Conservation (phyloP, 2,888 invertebrate species). For the Ornithoptera alexandrae region DNA sequence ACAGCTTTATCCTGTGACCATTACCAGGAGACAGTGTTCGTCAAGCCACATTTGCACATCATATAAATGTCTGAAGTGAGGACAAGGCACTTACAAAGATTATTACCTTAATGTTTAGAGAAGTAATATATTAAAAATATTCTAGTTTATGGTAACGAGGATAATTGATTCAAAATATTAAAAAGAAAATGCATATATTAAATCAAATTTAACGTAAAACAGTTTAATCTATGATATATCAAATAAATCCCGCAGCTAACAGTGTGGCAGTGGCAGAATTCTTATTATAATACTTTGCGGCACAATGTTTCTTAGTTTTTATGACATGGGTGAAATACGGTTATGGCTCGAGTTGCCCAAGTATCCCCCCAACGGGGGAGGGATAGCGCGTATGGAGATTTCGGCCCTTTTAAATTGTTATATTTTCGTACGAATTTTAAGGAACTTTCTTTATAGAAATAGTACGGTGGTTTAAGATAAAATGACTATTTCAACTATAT, state of each 20-base stretch:
- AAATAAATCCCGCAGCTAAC: constrained; percentile 32
- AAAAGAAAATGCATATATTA: constrained; percentile 3
- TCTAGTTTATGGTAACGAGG: neutral
- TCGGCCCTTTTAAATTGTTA: constrained; percentile 59
- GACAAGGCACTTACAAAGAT: no score
- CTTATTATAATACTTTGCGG: constrained; percentile 62
- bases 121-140: neutral
- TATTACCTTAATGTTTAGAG: neutral
- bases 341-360: constrained; percentile 59
- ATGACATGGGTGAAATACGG: constrained; percentile 67
- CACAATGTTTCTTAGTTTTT: constrained; percentile 70
- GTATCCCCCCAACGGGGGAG: constrained; percentile 47
- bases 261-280: constrained; percentile 31
- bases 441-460: neutral
- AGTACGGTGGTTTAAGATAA: neutral
- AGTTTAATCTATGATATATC: constrained; percentile 24
- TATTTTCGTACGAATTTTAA: constrained; percentile 35
- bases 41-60: no score
- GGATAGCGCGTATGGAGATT: constrained; percentile 56
- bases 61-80: no score
- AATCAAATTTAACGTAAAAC: constrained; percentile 18
- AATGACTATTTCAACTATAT: no score
- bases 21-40: no score
- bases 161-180: constrained; percentile 13
- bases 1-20: no score